These are phyloP conservation scores for Crypturellus undulatus DNA, from an alignment of 2,113 vertebrate genomes.

Conservation along the genomic window DNA sequence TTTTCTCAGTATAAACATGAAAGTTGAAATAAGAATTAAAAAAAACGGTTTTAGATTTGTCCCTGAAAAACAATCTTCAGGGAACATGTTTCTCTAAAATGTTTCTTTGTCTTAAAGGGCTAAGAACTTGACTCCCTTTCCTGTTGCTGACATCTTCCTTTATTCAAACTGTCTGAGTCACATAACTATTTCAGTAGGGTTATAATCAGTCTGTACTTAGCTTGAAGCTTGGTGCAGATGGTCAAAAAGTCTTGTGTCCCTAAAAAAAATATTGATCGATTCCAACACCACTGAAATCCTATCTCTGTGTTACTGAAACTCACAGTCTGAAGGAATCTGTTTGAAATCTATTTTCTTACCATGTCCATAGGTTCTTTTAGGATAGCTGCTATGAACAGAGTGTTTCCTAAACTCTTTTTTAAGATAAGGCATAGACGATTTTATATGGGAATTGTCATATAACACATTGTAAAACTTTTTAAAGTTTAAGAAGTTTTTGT, in stretches of 20 bases:
- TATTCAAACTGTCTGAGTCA: neutral
- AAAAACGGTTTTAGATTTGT: neutral
- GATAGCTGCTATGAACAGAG: constrained; percentile 17
- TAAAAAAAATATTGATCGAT: neutral
- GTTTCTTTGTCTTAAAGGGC: neutral
- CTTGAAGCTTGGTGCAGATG: neutral
- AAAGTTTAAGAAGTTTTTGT: constrained; percentile 55
- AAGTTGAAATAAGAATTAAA: neutral
- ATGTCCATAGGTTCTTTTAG: neutral
- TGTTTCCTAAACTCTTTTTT: constrained; percentile 38
- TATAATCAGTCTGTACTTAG: neutral
- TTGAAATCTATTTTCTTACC: neutral
- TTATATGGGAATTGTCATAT: constrained; percentile 62
- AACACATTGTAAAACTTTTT: constrained; percentile 69
- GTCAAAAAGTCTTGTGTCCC: neutral
- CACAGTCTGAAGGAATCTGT: neutral
- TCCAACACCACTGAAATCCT: neutral
- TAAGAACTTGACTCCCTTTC: neutral
- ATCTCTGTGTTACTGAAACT: neutral
- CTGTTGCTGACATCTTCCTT: neutral
- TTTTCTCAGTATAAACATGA: neutral
- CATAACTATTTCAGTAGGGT: neutral
- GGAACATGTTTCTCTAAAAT: neutral
- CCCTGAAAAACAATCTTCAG: neutral
- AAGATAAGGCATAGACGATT: constrained; percentile 43